Evolutionary conservation across 1,140 invertebrate genomes (phyloP).

Genomic region (Pemphigus obesinymphae): DNA sequence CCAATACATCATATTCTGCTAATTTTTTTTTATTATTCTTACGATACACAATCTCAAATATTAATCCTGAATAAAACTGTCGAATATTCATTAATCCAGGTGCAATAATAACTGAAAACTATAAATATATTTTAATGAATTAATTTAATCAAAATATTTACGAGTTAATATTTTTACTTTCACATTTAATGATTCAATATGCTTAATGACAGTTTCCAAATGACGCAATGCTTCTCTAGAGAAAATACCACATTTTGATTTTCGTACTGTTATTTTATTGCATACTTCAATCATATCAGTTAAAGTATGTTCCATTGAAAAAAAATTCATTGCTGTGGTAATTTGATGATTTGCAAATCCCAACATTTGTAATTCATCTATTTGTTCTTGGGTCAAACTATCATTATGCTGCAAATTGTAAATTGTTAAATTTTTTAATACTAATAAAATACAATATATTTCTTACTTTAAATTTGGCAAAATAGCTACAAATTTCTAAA

Average conservation of each 20-base stretch:
- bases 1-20: slow-evolving; percentile 58
- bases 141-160: not conserved
- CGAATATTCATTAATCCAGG: slow-evolving; percentile 63
- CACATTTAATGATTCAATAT: slow-evolving; percentile 67
- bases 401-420: not conserved
- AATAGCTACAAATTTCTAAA: slow-evolving; percentile 60
- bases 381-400: slow-evolving; percentile 15
- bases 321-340: slow-evolving; percentile 27
- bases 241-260: slow-evolving; percentile 22
- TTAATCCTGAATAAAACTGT: slow-evolving; percentile 64
- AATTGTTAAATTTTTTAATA: not conserved
- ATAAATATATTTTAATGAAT: not conserved
- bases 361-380: slow-evolving; percentile 7
- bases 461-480: slow-evolving; percentile 59
- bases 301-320: slow-evolving; percentile 14
- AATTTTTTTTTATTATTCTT: slow-evolving; percentile 58
- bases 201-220: slow-evolving; percentile 64
- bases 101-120: slow-evolving; percentile 60
- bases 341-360: slow-evolving; percentile 37
- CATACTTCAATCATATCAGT: slow-evolving; percentile 20
- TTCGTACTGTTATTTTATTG: slow-evolving; percentile 21
- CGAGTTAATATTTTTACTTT: slow-evolving; percentile 55
- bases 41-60: slow-evolving; percentile 67
- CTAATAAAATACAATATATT: slow-evolving; percentile 9
- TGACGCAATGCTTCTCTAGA: slow-evolving; percentile 61